Conservation (phyloP, 2,797 vertebrate genomes). For the Channa striata region DNA sequence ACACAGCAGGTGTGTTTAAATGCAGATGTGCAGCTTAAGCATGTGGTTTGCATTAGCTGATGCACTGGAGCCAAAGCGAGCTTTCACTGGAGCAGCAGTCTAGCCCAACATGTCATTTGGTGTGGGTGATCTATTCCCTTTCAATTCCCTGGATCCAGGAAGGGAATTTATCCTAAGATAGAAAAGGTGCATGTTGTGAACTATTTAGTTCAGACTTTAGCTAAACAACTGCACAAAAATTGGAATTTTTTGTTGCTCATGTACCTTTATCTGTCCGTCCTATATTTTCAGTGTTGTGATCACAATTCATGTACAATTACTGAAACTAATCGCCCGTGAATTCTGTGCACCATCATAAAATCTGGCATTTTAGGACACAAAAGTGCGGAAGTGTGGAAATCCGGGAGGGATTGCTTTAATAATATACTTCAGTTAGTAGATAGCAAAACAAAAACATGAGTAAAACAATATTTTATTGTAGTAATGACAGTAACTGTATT, state of each 20-base stretch:
- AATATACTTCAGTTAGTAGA: neutral
- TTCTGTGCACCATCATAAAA: too few relatives aligned
- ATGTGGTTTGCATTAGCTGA: constrained; percentile 74
- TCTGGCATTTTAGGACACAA: too few relatives aligned
- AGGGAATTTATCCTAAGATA: constrained; percentile 38
- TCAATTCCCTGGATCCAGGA: constrained; percentile 40
- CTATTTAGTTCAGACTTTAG: constrained; percentile 29
- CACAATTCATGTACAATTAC: too few relatives aligned
- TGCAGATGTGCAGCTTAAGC: constrained; percentile 64
- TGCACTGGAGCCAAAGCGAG: constrained; percentile 47
- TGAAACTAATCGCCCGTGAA: too few relatives aligned
- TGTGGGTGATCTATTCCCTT: constrained; percentile 50
- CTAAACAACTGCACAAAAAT: neutral
- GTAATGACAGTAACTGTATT: constrained; percentile 34
- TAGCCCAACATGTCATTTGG: constrained; percentile 56
- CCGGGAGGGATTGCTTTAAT: too few relatives aligned
- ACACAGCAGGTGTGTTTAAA: constrained; percentile 79
- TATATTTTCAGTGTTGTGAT: too few relatives aligned
- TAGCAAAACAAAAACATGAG: constrained; percentile 29
- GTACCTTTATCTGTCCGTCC: too few relatives aligned
- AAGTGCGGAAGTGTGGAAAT: too few relatives aligned
- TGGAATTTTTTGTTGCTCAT: neutral
- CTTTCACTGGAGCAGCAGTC: constrained; percentile 39
- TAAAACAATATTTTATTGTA: constrained; percentile 5
- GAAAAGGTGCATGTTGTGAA: constrained; percentile 31